Base-by-base conservation (phyloP, 2,888 invertebrate genomes). In the Hypselothyrea guttata region DNA sequence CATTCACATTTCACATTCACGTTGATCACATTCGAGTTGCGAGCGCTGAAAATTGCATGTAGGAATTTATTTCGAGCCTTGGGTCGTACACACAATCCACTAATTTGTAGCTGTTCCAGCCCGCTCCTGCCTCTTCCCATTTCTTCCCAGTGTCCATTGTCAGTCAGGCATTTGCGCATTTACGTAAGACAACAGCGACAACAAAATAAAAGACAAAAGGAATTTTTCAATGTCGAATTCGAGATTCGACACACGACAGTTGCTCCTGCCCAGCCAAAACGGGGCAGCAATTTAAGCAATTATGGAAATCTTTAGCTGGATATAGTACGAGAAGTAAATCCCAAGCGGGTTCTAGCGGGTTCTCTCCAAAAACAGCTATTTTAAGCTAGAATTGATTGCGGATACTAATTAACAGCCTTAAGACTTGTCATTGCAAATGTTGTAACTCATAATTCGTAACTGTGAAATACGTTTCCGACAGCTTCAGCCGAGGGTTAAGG, bases 61-160 rank as follows among this genome's bases (percentile, higher is more conserved):
- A 56, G 67, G 85, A 79, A 83, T 85, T 79, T 79, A 84, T 83
- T 85, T 58, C 59, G 68, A 61, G 69, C 64, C 65, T 66, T 61
- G 70, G 53, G 57, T 63, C 56, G 51, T 34, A 41, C 48, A 12
- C 58, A 13, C 4, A 35, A 51, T 44, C 55, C 79, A 58, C 59
- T 72, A 78, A 78, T 78, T 84, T 78, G 68, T 78, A 68, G 60
- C 68, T 65, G 63, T 60, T 63, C 60, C 61, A 61, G n/a, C n/a
- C n/a, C n/a, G n/a, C n/a, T n/a, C n/a, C n/a, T n/a, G n/a, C n/a
- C n/a, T n/a, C n/a, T n/a, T n/a, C n/a, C n/a, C n/a, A n/a, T n/a
- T n/a, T 52, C 48, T 45, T 62, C 52, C 56, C 69, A 63, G 3
- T 22, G 22, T 22, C 22, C 22, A 22, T 5, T 22, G 63, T 34